phyloP scores from a whole-genome alignment of 1,140 invertebrate species.

The Drosophila mojavensis region DNA sequence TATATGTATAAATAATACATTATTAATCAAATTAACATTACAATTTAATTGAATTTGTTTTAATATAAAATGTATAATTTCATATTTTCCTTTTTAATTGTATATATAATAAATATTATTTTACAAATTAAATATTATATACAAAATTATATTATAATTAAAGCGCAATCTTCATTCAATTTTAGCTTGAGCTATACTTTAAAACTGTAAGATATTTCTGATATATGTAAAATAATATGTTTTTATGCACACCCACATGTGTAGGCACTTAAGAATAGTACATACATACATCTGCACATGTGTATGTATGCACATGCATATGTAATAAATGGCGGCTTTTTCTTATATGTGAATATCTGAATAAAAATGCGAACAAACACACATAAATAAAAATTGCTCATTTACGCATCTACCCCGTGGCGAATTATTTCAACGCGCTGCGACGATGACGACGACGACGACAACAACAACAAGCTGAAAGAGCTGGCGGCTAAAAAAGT shows the following conservation, averaged over 20 bases:
- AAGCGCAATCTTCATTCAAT: too few relatives aligned
- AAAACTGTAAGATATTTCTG: too few relatives aligned
- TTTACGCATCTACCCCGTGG: conserved; percentile 76
- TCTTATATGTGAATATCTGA: conserved; percentile 23
- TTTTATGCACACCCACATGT: conserved; percentile 2
- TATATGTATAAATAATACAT: too few relatives aligned
- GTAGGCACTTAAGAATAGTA: not conserved
- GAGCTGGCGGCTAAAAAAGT: conserved; percentile 35
- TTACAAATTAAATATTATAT: too few relatives aligned
- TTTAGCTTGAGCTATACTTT: too few relatives aligned
- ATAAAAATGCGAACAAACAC: conserved; percentile 35
- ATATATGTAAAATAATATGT: not conserved
- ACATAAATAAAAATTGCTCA: conserved; percentile 76
- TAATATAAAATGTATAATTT: not conserved
- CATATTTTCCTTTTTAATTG: not conserved
- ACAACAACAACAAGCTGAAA: conserved; percentile 18
- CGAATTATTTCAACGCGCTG: conserved; percentile 72
- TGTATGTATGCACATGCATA: not conserved
- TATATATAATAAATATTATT: not conserved
- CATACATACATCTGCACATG: not conserved
- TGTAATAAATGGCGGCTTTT: conserved; percentile 30
- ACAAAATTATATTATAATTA: too few relatives aligned
- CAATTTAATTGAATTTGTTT: too few relatives aligned
- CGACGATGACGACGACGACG: conserved; percentile 35
- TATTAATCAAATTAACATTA: too few relatives aligned